These are phyloP conservation scores for Micromussa lordhowensis DNA, from an alignment of 92 coral and sea anemone genomes.

Conservation along the genomic window DNA sequence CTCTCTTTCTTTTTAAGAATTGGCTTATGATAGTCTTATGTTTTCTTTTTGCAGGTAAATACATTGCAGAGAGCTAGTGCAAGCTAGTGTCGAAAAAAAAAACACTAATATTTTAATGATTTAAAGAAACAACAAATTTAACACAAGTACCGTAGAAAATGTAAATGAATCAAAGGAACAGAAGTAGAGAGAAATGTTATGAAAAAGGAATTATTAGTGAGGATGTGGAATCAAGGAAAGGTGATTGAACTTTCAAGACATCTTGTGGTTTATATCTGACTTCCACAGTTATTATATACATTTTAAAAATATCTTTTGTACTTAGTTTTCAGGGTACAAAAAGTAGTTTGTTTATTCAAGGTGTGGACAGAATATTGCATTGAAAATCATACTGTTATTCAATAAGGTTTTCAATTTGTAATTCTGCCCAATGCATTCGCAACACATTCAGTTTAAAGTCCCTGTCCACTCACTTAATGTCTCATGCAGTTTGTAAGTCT, in stretches of 20 bases:
- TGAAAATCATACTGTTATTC: background rate
- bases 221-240: background rate
- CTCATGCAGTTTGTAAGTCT: background rate
- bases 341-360: conserved; percentile 7
- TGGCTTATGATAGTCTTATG: background rate
- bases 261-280: background rate
- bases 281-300: conserved; percentile 20
- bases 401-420: background rate
- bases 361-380: background rate
- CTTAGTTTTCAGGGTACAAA: conserved; percentile 40
- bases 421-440: conserved; percentile 11
- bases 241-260: conserved; percentile 10
- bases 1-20: background rate
- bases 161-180: conserved; percentile 32
- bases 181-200: conserved; percentile 7
- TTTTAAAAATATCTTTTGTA: conserved; percentile 36
- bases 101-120: conserved; percentile 23
- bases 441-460: background rate
- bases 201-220: conserved; percentile 10
- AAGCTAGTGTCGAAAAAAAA: background rate
- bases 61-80: conserved; percentile 91
- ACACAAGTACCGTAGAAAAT: conserved; percentile 25
- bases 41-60: conserved; percentile 80
- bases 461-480: background rate
- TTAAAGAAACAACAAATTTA: background rate